phyloP scores from a whole-genome alignment of 2,888 invertebrate species.

The Cenopis cana region DNA sequence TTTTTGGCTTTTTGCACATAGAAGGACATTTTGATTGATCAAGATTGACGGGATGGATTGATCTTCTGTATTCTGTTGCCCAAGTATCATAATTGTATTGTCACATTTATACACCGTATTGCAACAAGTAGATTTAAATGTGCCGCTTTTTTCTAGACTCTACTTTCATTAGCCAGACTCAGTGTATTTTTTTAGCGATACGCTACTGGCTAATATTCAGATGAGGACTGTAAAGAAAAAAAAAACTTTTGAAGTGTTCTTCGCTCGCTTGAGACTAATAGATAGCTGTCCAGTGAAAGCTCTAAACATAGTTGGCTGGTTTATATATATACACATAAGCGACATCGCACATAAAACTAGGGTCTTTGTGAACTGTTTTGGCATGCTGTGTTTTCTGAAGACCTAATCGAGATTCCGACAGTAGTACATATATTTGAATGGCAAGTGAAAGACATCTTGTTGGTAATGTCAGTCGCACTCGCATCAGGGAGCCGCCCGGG shows the following conservation, averaged over 20 bases:
- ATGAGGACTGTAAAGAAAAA: too few species aligned
- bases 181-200: too few species aligned
- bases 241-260: neutral
- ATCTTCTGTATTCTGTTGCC: too few species aligned
- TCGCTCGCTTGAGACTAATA: constrained; percentile 37
- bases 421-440: neutral
- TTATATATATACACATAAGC: constrained; percentile 66
- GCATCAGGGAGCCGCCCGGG: constrained; percentile 56
- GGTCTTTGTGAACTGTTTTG: constrained; percentile 50
- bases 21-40: too few species aligned
- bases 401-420: constrained; percentile 20
- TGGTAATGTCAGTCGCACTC: constrained; percentile 33
- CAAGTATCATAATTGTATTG: too few species aligned
- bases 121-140: too few species aligned
- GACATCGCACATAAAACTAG: constrained; percentile 71
- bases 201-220: too few species aligned
- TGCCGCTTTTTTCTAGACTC: too few species aligned
- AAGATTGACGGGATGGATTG: too few species aligned
- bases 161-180: too few species aligned
- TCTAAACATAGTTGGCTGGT: constrained; percentile 59
- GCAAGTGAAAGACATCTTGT: constrained; percentile 4
- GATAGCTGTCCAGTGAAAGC: constrained; percentile 64
- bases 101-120: too few species aligned
- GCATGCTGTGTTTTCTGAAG: constrained; percentile 55
- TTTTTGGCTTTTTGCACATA: too few species aligned